These are phyloP conservation scores for Cladopsammia gracilis DNA, from an alignment of 64 coral and sea anemone genomes.

Conservation along the genomic window DNA sequence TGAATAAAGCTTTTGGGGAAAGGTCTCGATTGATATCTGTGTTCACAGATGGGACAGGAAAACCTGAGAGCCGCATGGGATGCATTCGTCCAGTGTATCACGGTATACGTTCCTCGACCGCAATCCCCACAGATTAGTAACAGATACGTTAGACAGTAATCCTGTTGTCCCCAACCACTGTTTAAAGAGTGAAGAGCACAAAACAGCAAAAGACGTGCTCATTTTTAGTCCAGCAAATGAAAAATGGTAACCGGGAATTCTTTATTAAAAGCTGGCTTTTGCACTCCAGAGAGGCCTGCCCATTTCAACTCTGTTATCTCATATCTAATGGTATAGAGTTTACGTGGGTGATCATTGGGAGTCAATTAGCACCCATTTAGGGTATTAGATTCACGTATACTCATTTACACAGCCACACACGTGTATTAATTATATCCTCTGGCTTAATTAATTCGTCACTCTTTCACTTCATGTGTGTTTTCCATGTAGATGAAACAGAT, in stretches of 20 bases:
- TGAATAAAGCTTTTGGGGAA: conserved; percentile 58
- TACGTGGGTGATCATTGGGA: neutral
- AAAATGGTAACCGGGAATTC: neutral
- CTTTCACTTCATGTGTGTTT: conserved; percentile 38
- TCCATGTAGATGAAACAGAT: conserved; percentile 44
- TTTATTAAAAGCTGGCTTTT: neutral
- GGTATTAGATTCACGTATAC: conserved; percentile 41
- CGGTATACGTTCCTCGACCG: neutral
- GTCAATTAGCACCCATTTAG: conserved; percentile 64
- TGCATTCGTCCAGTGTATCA: neutral
- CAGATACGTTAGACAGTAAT: neutral
- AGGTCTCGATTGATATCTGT: conserved; percentile 68
- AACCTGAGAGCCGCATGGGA: neutral
- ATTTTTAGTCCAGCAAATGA: neutral
- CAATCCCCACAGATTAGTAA: conserved; percentile 23
- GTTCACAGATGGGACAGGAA: conserved; percentile 36
- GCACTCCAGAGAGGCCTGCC: neutral
- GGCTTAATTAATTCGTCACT: conserved; percentile 55
- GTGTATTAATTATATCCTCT: conserved; percentile 46
- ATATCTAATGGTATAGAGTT: conserved; percentile 18
- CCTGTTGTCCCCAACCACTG: neutral
- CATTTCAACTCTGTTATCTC: neutral
- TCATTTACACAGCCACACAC: conserved; percentile 57
- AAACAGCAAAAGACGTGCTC: neutral
- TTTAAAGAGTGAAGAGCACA: neutral